Evolutionary conservation across 37 sponge, comb jelly and placozoan genomes (phyloP), one percentile per base, ranked within the genome.

Genomic region (Amphimedon queenslandica): DNA sequence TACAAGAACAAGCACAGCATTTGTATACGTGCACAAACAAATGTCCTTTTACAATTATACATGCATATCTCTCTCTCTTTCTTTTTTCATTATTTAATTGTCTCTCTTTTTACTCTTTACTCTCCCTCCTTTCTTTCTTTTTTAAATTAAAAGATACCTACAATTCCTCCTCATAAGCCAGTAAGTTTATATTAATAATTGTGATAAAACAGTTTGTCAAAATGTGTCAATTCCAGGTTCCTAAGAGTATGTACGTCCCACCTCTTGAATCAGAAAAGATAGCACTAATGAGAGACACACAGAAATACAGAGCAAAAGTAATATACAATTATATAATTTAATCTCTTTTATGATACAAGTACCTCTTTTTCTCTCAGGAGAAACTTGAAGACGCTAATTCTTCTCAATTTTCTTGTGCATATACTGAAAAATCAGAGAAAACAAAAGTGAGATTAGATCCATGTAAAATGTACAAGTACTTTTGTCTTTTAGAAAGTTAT

Each of bases 291-390:
- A 87, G 64, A 32, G 67, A 73, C 40, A 36, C 38, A 1, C 79
- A 86, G 35, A 93, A 83, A 58, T 67, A 56, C 64, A 89, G 34
- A 64, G 86, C 91, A 23, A 70, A 88, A 71, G 93, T 92, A 30
- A 34, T 66, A 18, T 66, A 75, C 18, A 27, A 57, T n/a, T 35
- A 70, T n/a, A 2, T 76, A 33, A 20, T 41, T 38, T 11, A 38
- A 25, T 36, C 21, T 37, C 47, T 4, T 38, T n/a, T 67, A n/a
- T n/a, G n/a, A n/a, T n/a, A n/a, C n/a, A n/a, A n/a, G n/a, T n/a
- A n/a, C n/a, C n/a, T n/a, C n/a, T n/a, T n/a, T n/a, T n/a, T n/a
- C n/a, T n/a, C n/a, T 29, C 37, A 92, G 92, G 78, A 75, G 20
- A 78, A 33, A 5, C 55, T 85, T 35, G 13, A 40, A 29, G 76